Evolutionary conservation across 2,888 invertebrate genomes (phyloP).

Genomic region (Iselma pallidipennis): DNA sequence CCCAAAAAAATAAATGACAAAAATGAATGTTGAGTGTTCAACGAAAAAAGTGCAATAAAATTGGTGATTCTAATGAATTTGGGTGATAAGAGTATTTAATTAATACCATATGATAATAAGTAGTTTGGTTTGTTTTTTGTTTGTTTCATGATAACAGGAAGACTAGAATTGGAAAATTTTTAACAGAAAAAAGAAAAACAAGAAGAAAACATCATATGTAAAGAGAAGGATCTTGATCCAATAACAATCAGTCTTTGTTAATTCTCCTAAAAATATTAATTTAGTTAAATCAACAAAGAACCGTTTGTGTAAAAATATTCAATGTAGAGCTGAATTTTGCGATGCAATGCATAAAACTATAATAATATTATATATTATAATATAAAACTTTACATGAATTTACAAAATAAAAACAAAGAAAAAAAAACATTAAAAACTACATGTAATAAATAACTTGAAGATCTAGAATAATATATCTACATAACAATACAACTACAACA

Average conservation of each 20-base stretch:
- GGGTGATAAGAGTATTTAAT: background rate
- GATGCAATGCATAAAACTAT: slow-evolving; percentile 44
- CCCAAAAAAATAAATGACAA: too few species aligned
- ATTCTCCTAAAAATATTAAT: background rate
- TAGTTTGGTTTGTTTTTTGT: background rate
- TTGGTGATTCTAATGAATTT: background rate
- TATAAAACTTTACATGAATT: slow-evolving; percentile 50
- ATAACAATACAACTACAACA: slow-evolving; percentile 58
- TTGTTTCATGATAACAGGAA: slow-evolving; percentile 17
- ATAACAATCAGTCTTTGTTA: background rate
- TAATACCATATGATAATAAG: background rate
- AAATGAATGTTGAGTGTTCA: too few species aligned
- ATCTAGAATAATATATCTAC: slow-evolving; percentile 53
- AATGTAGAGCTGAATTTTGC: slow-evolving; percentile 23
- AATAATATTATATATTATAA: slow-evolving; percentile 6
- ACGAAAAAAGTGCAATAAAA: background rate
- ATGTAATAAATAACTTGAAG: slow-evolving; percentile 53
- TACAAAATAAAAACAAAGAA: slow-evolving; percentile 49
- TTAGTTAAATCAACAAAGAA: background rate
- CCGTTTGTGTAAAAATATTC: background rate
- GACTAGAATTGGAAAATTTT: slow-evolving; percentile 22
- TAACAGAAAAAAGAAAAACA: slow-evolving; percentile 16
- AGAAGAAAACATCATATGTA: slow-evolving; percentile 1
- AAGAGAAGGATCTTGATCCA: background rate
- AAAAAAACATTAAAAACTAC: slow-evolving; percentile 43